These are phyloP conservation scores for cattle (Bos taurus) DNA, from an alignment of 2,113 vertebrate species.

Conservation along the genomic window DNA sequence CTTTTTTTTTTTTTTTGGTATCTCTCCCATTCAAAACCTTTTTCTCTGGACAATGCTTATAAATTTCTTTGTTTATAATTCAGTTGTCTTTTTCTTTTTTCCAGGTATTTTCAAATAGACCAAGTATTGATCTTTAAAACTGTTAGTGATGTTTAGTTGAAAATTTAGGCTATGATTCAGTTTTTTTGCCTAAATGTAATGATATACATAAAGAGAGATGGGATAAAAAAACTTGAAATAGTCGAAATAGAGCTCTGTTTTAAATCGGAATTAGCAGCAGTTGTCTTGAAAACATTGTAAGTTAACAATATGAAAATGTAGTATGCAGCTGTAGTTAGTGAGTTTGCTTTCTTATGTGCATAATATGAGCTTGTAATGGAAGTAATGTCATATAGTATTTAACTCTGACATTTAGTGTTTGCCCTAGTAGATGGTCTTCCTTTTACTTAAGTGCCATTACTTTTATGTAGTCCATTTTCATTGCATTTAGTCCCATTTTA, in stretches of 20 bases:
- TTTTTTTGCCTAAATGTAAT: constrained; percentile 2
- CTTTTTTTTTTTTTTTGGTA: not conserved
- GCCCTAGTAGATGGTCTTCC: constrained; percentile 82
- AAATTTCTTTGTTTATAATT: constrained; percentile 15
- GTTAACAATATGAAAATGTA: constrained; percentile 58
- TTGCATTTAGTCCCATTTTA: constrained; percentile 94
- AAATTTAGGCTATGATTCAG: not conserved
- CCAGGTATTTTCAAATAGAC: not conserved
- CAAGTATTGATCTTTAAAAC: not conserved
- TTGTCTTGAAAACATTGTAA: constrained; percentile 62
- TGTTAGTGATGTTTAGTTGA: not conserved
- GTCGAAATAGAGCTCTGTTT: not conserved
- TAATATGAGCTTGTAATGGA: constrained; percentile 82
- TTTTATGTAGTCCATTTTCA: constrained; percentile 88
- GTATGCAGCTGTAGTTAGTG: constrained; percentile 65
- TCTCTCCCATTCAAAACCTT: not conserved
- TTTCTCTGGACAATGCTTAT: not conserved
- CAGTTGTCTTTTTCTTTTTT: not conserved
- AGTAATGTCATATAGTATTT: constrained; percentile 85
- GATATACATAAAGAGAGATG: not conserved
- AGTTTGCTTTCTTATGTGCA: constrained; percentile 77
- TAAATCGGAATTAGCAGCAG: constrained; percentile 43
- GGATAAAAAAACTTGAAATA: not conserved
- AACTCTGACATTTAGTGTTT: constrained; percentile 85
- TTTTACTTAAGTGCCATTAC: constrained; percentile 87